A percentile compares a stretch with the other conserved stretches of the same genome.
Evolutionary conservation across 2,113 vertebrate species (phyloP).

Genomic region (Crotophaga sulcirostris): DNA sequence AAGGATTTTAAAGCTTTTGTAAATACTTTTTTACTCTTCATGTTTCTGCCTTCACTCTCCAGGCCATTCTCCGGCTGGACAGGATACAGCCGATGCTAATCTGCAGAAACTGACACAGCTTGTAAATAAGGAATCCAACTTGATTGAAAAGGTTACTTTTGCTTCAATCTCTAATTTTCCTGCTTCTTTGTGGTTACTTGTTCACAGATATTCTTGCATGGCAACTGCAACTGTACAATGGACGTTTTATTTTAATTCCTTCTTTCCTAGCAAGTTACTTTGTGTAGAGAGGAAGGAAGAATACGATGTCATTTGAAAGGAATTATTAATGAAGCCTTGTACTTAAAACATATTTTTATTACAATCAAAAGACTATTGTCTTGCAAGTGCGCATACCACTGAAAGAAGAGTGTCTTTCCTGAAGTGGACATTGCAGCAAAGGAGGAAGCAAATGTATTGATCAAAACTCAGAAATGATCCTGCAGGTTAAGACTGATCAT

Average conservation of each 20-base stretch:
- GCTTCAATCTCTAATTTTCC: conserved; percentile 66
- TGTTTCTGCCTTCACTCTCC: conserved; percentile 72
- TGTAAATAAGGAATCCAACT: conserved; percentile 99
- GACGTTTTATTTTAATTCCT: background rate
- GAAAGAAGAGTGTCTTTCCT: background rate
- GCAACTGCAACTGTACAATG: background rate
- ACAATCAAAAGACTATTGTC: background rate
- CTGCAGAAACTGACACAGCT: conserved; percentile 99
- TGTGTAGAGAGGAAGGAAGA: background rate
- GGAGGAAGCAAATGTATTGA: background rate
- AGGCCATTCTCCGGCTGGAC: conserved; percentile 84
- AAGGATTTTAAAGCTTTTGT: conserved; percentile 26
- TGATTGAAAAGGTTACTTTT: conserved; percentile 96
- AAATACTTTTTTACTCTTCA: conserved; percentile 56
- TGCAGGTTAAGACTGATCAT: background rate
- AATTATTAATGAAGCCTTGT: background rate
- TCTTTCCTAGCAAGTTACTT: background rate
- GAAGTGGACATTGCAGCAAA: background rate
- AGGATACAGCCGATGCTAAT: conserved; percentile 93
- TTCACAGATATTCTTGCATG: conserved; percentile 7
- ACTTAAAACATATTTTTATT: background rate
- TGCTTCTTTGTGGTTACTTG: conserved; percentile 38
- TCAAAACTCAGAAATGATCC: background rate
- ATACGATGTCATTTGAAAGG: background rate
- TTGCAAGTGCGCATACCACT: background rate